These are phyloP conservation scores for Caenorhabditis macrosperma DNA, from an alignment of 2,888 invertebrate species.

Conservation along the genomic window DNA sequence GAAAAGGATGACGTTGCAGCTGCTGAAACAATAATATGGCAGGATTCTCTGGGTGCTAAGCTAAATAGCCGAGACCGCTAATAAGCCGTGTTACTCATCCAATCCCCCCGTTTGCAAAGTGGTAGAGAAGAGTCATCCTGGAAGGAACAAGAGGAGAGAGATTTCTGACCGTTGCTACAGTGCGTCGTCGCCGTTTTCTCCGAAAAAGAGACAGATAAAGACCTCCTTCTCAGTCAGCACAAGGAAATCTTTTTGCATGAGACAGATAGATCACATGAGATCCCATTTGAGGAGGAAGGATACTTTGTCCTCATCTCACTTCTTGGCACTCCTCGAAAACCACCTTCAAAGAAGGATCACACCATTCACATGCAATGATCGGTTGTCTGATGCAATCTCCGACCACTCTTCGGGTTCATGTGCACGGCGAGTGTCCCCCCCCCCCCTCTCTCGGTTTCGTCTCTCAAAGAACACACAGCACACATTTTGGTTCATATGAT, in stretches of 20 bases:
- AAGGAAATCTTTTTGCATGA: conserved; percentile 12
- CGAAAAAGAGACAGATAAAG: conserved; percentile 2
- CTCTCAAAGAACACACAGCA: conserved; percentile 37
- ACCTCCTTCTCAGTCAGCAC: too few species aligned
- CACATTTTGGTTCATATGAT: conserved; percentile 16
- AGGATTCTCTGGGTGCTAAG: not conserved
- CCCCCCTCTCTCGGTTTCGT: not conserved
- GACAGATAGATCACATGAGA: conserved; percentile 19
- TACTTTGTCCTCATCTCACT: conserved; percentile 32
- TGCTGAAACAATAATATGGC: not conserved
- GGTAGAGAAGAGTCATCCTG: too few species aligned
- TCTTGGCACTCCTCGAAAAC: conserved; percentile 29
- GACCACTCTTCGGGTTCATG: conserved; percentile 33
- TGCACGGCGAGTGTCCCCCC: conserved; percentile 13
- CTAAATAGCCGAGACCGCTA: not conserved
- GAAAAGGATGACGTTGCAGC: not conserved
- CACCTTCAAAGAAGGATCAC: conserved; percentile 43
- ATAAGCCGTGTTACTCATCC: not conserved
- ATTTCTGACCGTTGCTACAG: conserved; percentile 4
- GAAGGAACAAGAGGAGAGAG: too few species aligned
- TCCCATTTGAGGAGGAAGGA: not conserved
- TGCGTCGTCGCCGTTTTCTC: conserved; percentile 15
- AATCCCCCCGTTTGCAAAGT: not conserved
- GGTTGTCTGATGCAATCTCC: conserved; percentile 49
- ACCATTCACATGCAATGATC: conserved; percentile 47